Evolutionary conservation across 2,797 vertebrate genomes (phyloP), one percentile per base, ranked within the genome.

Genomic region (Sarcoramphus papa): DNA sequence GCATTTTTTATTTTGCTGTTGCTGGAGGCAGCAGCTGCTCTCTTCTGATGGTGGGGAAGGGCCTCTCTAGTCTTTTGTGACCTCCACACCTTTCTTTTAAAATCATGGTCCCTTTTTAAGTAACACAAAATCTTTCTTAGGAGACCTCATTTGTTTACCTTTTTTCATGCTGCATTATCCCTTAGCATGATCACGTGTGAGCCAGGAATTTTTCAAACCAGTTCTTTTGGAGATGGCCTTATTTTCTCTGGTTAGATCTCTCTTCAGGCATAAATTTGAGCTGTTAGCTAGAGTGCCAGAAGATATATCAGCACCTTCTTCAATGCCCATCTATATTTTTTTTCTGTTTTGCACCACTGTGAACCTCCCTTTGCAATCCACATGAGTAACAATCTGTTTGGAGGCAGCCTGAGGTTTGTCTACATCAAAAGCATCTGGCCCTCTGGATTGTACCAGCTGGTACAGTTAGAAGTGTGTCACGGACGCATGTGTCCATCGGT

Each of bases 401-500:
- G 50, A 89, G 53, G 53, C 37, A 70, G 88, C 72, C 51, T 57
- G 83, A 79, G 25, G n/a, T 90, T 48, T 90, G 50, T 41, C 88
- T 91, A 9, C 41, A 31, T 43, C 88, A 47, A 40, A 78, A 87
- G 53, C 83, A 82, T 80, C 86, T 77, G 80, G 33, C 28, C n/a
- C 54, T 70, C 7, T 81, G 68, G 37, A 4, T 23, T 85, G 68
- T 53, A 30, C 41, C 84, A 92, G 72, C 86, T 95, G 93, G 22
- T 24, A 3, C 18, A 4, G 75, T 57, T 54, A 16, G 51, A 85
- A 87, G 35, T 30, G 60, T 80, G 92, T 75, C 77, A 63, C 0
- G 0, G 51, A 21, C 4, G 1, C 60, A 5, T 12, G 57, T 69
- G 76, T 92, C 69, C 5, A 0, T 89, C 1, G 0, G 35, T 75